Base-by-base conservation (phyloP, 1,140 invertebrate species). In the Hyphantria cunea region DNA sequence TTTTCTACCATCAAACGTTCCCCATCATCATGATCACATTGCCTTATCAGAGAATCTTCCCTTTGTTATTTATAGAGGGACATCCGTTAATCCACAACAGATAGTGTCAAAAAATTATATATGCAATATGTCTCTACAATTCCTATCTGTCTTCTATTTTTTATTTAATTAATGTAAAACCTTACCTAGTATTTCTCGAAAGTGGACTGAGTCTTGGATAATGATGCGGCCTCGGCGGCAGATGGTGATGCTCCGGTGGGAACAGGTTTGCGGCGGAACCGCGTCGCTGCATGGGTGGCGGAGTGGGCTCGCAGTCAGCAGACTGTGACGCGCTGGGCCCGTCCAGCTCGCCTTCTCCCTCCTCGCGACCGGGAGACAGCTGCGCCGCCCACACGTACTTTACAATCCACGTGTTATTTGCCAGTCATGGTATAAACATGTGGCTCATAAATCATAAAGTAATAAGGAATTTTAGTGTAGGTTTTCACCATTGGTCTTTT, bases 231-330 rank as follows among this genome's bases (percentile, higher is more conserved):
- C 91, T 73, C 52, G 92, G 90, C 60, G 91, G 89, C 25, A 83
- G 62, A 34, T 82, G 80, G 45, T 82, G 79, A 49, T 88, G 86
- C 8, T 86, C 84, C 0, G 80, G 74, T 11, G 85, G 94, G 92
- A 98, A 98, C 90, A 98, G 96, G 91, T 98, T 98, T 75, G 93
- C 97, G 84, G 97, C 96, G 44, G 97, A 98, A 74, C 96, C 97
- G 69, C 97, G 96, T 70, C 96, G 93, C 86, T 97, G 96, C 59
- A 97, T 91, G 11, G 97, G 96, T 17, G 95, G 95, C 25, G 97
- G 97, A 66, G 97, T 97, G 31, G 97, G 96, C 86, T 98, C 97
- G 90, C 97, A 98, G 92, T 98, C 97, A 78, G 97, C 95, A 37
- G 96, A 96, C 86, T 98, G 97, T 33, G 96, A 97, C 32, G 96